Base-by-base conservation (phyloP, 2,113 vertebrate species). In the Cranoglanis bouderius region DNA sequence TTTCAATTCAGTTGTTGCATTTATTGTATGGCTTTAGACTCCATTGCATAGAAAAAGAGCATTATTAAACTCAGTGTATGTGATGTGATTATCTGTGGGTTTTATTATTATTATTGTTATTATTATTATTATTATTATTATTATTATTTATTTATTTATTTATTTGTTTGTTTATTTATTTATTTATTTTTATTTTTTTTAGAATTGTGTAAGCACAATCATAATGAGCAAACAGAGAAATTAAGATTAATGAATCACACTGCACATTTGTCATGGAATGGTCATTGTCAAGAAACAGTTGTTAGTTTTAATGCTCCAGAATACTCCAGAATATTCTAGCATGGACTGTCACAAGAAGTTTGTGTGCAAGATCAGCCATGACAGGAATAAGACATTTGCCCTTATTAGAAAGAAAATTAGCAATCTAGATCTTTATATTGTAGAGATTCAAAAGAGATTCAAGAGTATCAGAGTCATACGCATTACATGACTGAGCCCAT, bases 11-110 rank as follows among this genome's bases (percentile, higher is more conserved):
- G 90, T 94, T 85, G 91, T 93, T 92, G 80, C 90, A 93, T 92
- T 91, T 93, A 92, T 94, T 93, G 93, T 94, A 89, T 93, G 92
- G 93, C 93, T 94, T 53, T 81, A 92, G 90, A 92, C 89, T 85
- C 70, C 93, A 92, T 89, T 89, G 80, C 91, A 89, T 89, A 91
- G 65, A 84, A 74, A 91, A 90, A 90, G 75, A 89, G 85, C 88
- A 85, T 82, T 77, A 90, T 90, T 90, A 91, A 89, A 91, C 89
- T 93, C 91, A 93, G 89, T 93, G 93, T 94, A 92, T 90, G 88
- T 88, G 81, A 85, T 86, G 24, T 77, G 26, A 29, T 55, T 46
- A 57, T 29, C 72, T 89, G 74, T 67, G 74, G 12, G 12, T 82
- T 29, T 49, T 78, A 6, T 61, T 59, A 59, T 24, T 81, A 81